phyloP scores from a whole-genome alignment of 2,113 vertebrate species.

The Crotalus horridus region DNA sequence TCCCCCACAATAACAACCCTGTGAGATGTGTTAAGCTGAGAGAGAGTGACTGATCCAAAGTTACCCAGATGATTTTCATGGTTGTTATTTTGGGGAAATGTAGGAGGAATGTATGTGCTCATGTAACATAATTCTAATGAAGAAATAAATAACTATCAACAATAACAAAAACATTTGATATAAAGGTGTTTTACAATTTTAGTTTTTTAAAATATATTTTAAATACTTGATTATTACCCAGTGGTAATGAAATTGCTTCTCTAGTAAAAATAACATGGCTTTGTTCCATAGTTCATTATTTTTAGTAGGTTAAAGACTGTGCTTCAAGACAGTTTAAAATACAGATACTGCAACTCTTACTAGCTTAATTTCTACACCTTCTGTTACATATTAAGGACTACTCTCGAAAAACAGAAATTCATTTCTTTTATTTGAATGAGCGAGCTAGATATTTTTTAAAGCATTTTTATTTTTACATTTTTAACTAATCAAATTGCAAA shows the following conservation, averaged over 20 bases:
- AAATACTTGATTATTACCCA: neutral
- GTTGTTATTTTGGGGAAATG: neutral
- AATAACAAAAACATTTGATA: neutral
- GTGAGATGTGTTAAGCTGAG: neutral
- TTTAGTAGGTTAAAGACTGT: too few relatives aligned
- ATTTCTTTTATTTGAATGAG: too few relatives aligned
- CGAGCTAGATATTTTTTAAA: too few relatives aligned
- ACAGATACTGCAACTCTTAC: too few relatives aligned
- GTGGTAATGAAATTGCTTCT: neutral
- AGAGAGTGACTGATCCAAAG: neutral
- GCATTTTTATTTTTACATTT: neutral
- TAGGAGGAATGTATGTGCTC: neutral
- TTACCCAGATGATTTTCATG: neutral
- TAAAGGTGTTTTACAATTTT: neutral
- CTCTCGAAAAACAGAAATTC: too few relatives aligned
- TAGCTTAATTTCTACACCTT: too few relatives aligned
- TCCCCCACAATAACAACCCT: neutral
- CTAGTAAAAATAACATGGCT: neutral
- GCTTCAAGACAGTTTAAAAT: too few relatives aligned
- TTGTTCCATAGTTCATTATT: neutral
- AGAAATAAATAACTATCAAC: neutral
- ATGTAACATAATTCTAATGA: neutral
- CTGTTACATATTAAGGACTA: too few relatives aligned
- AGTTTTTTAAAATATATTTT: neutral
- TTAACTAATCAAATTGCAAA: neutral